These are phyloP conservation scores for Clistopyga incitator DNA, from an alignment of 2,888 invertebrate species.

Conservation along the genomic window DNA sequence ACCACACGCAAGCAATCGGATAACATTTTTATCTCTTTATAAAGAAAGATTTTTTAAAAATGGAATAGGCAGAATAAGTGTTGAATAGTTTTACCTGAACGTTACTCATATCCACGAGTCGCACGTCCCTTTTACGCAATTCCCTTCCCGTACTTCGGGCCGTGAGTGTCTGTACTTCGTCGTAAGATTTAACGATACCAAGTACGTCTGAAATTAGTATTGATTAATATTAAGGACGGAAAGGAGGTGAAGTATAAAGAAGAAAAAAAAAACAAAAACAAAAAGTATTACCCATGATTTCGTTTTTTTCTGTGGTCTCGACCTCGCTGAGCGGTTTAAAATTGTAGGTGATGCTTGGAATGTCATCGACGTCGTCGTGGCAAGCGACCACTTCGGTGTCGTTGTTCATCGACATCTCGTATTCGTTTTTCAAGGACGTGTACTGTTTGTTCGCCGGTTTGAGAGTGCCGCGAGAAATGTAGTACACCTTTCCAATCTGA, in stretches of 20 bases:
- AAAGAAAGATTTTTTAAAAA: not conserved
- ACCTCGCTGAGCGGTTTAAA: constrained; percentile 88
- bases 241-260: not conserved
- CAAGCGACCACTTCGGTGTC: constrained; percentile 88
- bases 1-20: too few species aligned
- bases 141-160: constrained; percentile 92
- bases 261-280: not conserved
- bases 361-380: constrained; percentile 84
- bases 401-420: constrained; percentile 95
- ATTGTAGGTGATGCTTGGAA: constrained; percentile 89
- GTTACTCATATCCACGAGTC: constrained; percentile 93
- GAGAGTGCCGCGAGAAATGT: constrained; percentile 92
- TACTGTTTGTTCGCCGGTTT: constrained; percentile 98
- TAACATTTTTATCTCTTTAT: not conserved
- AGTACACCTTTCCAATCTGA: constrained; percentile 93
- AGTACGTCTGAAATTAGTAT: constrained; percentile 90
- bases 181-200: constrained; percentile 92
- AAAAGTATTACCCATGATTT: constrained; percentile 88
- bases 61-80: not conserved
- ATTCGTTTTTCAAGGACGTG: constrained; percentile 94
- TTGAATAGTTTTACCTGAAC: constrained; percentile 86
- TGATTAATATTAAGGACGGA: not conserved
- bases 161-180: constrained; percentile 90
- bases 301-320: constrained; percentile 88
- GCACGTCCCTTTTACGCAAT: constrained; percentile 94